Base-by-base conservation (phyloP, 1,140 invertebrate genomes). In the Meloidogyne chitwoodi region DNA sequence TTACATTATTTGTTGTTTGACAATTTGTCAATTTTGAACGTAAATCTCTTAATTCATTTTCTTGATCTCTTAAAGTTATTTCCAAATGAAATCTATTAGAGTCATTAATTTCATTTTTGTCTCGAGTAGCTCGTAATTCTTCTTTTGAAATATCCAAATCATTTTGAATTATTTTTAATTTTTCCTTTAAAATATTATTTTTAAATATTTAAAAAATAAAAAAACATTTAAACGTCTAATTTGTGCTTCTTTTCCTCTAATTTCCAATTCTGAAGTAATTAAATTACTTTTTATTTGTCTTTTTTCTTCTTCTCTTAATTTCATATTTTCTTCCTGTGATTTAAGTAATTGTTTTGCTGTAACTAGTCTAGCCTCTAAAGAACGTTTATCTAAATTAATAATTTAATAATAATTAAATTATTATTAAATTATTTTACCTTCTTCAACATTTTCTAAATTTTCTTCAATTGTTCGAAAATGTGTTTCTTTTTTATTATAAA, bases 271-370 rank as follows among this genome's bases (percentile, higher is more conserved):
- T 41, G 85, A 71, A 12, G 85, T 85, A 34, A 83, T 77, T 81
- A 86, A 78, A 63, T 85, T 86, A 14, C 82, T 82, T 67, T 87
- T 87, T 68, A 86, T 76, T 74, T 85, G 82, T 26, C 84, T 75
- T 56, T 84, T 78, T 72, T 85, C 84, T 10, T 85, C 84, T 31
- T 85, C 83, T 24, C 83, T 83, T 63, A 83, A 79, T 68, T 85
- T 84, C 19, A 86, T 69, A 24, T 84, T 80, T 68, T 86, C 85
- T 77, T 86, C 85, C 72, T 86, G 85, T n/a, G 85, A 84, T n/a
- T 84, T 83, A 34, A 86, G 80, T 24, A 86, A 70, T 68, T 83
- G 79, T 68, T 87, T 86, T n/a, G 85, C 85, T 38, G 79, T 80
- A 19, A 74, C 69, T 27, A 86, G 75, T 48, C 79, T 79, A 65